phyloP scores from a whole-genome alignment of 2,888 invertebrate genomes.

The Cynaeus angustus region DNA sequence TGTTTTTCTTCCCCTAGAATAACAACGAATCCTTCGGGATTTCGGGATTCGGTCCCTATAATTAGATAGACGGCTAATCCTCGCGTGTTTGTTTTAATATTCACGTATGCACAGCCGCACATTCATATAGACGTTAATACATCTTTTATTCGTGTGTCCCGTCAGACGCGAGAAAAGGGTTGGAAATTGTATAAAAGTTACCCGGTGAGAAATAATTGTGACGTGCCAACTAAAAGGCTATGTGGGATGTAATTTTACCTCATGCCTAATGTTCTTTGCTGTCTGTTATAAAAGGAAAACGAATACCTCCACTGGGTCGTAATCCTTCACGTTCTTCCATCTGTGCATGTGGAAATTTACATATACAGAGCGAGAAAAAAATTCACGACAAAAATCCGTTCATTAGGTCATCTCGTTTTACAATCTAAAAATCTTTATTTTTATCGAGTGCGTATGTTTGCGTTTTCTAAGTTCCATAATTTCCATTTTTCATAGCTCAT shows the following conservation, averaged over 20 bases:
- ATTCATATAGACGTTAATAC: conserved; percentile 56
- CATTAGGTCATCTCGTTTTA: not conserved
- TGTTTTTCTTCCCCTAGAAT: not conserved
- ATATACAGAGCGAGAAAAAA: not conserved
- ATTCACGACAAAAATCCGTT: not conserved
- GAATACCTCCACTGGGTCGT: conserved; percentile 49
- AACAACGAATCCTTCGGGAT: conserved; percentile 7
- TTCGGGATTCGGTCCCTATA: conserved; percentile 24
- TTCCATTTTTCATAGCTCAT: too few species aligned
- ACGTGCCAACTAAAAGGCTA: conserved; percentile 59
- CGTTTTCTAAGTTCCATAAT: too few species aligned
- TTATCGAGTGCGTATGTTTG: too few species aligned
- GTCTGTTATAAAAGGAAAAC: conserved; percentile 53
- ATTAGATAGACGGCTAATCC: conserved; percentile 41
- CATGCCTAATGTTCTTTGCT: conserved; percentile 52
- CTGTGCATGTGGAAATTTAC: conserved; percentile 5
- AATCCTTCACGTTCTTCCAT: conserved; percentile 28
- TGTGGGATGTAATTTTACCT: conserved; percentile 53
- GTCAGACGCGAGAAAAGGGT: conserved; percentile 59
- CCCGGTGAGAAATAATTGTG: conserved; percentile 62
- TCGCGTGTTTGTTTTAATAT: conserved; percentile 43
- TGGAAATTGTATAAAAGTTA: conserved; percentile 62
- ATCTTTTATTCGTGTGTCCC: conserved; percentile 56
- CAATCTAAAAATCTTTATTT: too few species aligned
- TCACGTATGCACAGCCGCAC: conserved; percentile 46